These are phyloP conservation scores for Tenthredo mesomela DNA, from an alignment of 2,888 invertebrate genomes.

Conservation along the genomic window DNA sequence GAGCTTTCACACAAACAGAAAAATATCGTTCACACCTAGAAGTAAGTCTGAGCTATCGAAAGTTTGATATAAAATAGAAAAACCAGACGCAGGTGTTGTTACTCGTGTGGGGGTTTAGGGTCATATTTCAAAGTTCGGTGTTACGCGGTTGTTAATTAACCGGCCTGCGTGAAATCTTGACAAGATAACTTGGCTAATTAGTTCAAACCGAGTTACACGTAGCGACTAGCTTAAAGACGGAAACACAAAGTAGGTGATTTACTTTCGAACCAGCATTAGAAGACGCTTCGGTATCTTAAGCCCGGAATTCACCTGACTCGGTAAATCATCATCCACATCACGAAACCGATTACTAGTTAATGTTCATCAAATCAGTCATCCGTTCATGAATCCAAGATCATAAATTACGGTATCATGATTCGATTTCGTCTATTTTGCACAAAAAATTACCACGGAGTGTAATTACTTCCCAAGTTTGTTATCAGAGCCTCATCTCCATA, in stretches of 20 bases:
- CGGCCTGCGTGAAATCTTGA: constrained; percentile 27
- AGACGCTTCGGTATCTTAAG: background rate
- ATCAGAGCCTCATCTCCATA: background rate
- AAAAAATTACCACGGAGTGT: background rate
- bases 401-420: background rate
- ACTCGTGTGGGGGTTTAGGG: background rate
- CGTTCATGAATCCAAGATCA: background rate
- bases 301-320: background rate
- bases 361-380: background rate
- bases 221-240: background rate
- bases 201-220: constrained; percentile 16
- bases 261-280: background rate
- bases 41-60: background rate
- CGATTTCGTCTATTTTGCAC: background rate
- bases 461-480: background rate
- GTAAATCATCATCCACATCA: background rate
- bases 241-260: constrained; percentile 28
- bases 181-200: constrained; percentile 43
- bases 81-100: background rate
- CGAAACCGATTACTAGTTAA: background rate
- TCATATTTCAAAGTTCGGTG: background rate
- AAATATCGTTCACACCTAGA: background rate
- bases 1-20: background rate
- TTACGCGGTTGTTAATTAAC: constrained; percentile 33
- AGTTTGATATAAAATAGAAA: background rate